Evolutionary conservation across 2,888 invertebrate species (phyloP), one percentile per base, ranked within the genome.

Genomic region (Siphlonurus alternatus): DNA sequence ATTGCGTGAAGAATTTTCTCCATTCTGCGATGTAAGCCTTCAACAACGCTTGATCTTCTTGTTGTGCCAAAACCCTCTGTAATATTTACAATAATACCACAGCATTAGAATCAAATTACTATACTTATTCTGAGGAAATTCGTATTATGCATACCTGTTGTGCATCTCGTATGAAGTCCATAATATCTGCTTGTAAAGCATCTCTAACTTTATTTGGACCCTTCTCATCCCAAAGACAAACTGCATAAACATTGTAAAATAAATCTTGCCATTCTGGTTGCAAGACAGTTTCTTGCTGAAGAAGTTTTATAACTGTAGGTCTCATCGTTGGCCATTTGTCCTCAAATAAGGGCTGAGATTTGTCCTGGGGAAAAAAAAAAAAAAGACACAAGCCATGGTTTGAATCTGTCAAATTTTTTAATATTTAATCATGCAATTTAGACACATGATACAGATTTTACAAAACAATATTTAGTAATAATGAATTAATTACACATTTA

Each of bases 11-110:
- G 79, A 97, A 99, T 74, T 94, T 95, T 62, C 93, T 84, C 99
- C 99, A 99, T 77, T 99, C 98, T 3, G 88, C 85, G 70, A 98
- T 98, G 75, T 99, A 99, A 1, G 96, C 92, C 76, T 93, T 94
- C 5, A 99, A 80, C 53, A 99, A 80, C 0, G 95, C 93, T 74
- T 96, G 94, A 71, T 98, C 97, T 73, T 97, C 96, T 67, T 91
- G 84, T 73, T 96, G 92, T 0, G 90, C 87, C 68, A 94, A 79
- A 1, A 99, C 96, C 71, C 93, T 81, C 71, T 78, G 67, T 3
- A 72, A 71, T 62, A 53, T 59, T 64, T 56, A 54, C 61, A 62
- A 10, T 18, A 56, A 60, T 2, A 22, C 19, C n/a, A 10, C 5
- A 23, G 19, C 2, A 60, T 23, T 60, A 2, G 15, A 23, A 18